Base-by-base conservation (phyloP, 1,140 invertebrate genomes). In the Cecropterus lyciades region DNA sequence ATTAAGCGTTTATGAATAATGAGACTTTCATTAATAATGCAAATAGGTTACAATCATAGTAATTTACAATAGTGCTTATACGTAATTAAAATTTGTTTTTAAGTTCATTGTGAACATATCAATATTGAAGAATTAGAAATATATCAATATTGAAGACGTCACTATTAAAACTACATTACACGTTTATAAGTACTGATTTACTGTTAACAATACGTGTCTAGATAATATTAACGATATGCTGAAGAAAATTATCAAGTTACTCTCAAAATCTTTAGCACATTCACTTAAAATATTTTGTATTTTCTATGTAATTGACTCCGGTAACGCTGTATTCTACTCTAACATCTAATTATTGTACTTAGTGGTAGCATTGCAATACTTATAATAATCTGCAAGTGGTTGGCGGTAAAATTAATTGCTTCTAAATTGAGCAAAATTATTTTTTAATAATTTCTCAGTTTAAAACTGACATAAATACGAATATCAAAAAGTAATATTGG, bases 331-430 rank as follows among this genome's bases (percentile, higher is more conserved):
- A 71, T 70, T 59, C 69, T 78, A 80, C 57, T 71, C 72, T 82
- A 82, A 53, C 17, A 72, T 69, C 81, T 87, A 85, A 51, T 85
- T 83, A 87, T 87, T 87, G 85, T 87, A 85, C 85, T 87, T 79
- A 85, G 48, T 84, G 77, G 79, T 87, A 84, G 73, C 60, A 70
- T 74, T 70, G 71, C 67, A 78, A 70, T 60, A 69, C 37, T 40
- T 3, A 40, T 1, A 13, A 33, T 52, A 51, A 3, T 1, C 37
- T 48, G 51, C 43, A 46, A 46, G 40, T 59, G 51, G 14, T 55
- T 62, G 20, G 24, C 30, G n/a, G 46, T 24, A 68, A 70, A 72
- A 70, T 62, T 65, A 81, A 87, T 87, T 87, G 80, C 81, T 85
- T 84, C 67, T 72, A 56, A 62, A 69, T 73, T 87, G 83, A 87